Percentiles rank a stretch among this genome's conserved stretches.
Evolutionary conservation across 2,113 vertebrate species (phyloP).

Genomic region (Lamprotornis superbus): DNA sequence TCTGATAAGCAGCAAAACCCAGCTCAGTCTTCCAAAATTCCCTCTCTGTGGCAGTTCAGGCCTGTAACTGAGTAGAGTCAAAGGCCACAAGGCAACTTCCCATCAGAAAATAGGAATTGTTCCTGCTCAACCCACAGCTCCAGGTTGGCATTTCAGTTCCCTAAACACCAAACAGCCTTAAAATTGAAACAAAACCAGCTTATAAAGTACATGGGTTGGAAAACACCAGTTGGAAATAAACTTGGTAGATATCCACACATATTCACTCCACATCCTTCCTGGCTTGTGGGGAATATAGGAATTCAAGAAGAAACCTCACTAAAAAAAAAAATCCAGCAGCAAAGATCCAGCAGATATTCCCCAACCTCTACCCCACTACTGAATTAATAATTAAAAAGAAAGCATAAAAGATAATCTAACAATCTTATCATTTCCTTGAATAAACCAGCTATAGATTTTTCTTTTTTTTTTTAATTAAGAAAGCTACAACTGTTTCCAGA

Average conservation of each 20-base stretch:
- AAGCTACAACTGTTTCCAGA: not conserved
- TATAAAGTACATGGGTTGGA: rapidly evolving
- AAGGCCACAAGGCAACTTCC: not conserved
- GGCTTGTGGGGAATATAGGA: not conserved
- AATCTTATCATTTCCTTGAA: not conserved
- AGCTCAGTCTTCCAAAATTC: not conserved
- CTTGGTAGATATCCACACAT: rapidly evolving
- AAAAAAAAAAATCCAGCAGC: not conserved
- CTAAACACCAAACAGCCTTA: not conserved
- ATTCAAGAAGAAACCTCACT: not conserved
- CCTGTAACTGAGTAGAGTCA: not conserved
- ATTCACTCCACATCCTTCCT: not conserved
- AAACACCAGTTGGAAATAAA: not conserved
- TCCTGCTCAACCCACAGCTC: not conserved
- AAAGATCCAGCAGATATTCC: not conserved
- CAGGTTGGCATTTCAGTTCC: not conserved
- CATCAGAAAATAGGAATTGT: not conserved
- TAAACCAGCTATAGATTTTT: not conserved
- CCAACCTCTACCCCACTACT: not conserved
- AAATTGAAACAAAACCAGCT: not conserved
- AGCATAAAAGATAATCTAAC: not conserved
- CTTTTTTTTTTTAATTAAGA: not conserved
- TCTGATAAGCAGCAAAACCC: not conserved
- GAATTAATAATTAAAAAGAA: not conserved
- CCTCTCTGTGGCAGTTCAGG: not conserved